Percentiles rank a stretch among this genome's conserved stretches.
These are phyloP conservation scores for Platysteira castanea DNA, from an alignment of 2,113 vertebrate species.

Conservation along the genomic window DNA sequence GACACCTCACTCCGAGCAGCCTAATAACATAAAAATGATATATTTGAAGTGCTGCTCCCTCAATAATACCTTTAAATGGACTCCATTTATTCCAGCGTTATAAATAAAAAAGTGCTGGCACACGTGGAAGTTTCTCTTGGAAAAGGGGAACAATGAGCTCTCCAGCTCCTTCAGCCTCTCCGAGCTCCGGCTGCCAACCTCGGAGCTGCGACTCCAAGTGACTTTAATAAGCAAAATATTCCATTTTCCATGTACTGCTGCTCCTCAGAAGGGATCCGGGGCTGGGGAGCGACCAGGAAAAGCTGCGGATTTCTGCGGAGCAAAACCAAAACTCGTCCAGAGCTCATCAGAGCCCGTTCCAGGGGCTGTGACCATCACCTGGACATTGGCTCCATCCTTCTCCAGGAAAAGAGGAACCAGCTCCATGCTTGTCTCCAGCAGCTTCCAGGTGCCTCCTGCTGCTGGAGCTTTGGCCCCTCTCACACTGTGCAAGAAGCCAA, in stretches of 20 bases:
- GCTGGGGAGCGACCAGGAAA: neutral
- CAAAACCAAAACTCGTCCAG: neutral
- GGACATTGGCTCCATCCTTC: neutral
- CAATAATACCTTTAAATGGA: constrained; percentile 25
- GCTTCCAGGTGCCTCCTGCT: neutral
- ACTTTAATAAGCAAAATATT: constrained; percentile 50
- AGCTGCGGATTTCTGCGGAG: neutral
- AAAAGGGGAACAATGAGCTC: neutral
- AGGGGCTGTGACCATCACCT: neutral
- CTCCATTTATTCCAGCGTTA: constrained; percentile 43
- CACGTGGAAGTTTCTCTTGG: constrained; percentile 38
- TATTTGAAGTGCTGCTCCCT: constrained; percentile 20
- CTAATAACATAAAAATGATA: constrained; percentile 40
- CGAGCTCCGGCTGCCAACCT: constrained; percentile 30
- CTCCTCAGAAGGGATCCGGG: constrained; percentile 7
- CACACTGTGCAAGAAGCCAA: neutral
- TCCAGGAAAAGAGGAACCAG: neutral
- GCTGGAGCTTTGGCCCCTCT: neutral
- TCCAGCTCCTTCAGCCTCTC: constrained; percentile 58
- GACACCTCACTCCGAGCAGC: constrained; percentile 34
- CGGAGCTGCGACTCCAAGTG: constrained; percentile 21
- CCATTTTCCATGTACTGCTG: constrained; percentile 32
- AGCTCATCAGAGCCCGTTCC: neutral
- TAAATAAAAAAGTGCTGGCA: constrained; percentile 58
- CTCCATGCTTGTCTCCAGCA: neutral